A percentile compares a stretch with the other conserved stretches of the same genome.
Evolutionary conservation across 2,797 vertebrate species (phyloP).

Genomic region (Melopsittacus undulatus): DNA sequence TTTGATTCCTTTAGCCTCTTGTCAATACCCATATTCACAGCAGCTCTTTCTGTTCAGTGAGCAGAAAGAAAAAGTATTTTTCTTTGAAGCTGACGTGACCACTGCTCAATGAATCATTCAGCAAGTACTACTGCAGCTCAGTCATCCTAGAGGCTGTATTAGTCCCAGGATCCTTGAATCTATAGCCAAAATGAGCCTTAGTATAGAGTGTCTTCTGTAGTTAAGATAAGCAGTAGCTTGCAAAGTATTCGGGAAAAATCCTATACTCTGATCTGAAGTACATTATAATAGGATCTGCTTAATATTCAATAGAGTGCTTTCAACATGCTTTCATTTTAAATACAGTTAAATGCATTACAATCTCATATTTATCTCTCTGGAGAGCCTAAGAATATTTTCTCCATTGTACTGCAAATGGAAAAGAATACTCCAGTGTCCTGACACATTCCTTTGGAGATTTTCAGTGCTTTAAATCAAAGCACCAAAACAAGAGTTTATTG

Average conservation of each 20-base stretch:
- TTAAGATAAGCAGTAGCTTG: conserved; percentile 57
- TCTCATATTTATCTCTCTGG: conserved; percentile 56
- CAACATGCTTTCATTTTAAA: conserved; percentile 59
- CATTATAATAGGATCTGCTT: conserved; percentile 59
- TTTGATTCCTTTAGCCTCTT: conserved; percentile 46
- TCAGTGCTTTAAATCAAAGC: conserved; percentile 71
- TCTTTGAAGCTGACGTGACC: conserved; percentile 52
- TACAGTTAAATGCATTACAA: conserved; percentile 54
- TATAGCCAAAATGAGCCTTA: conserved; percentile 46
- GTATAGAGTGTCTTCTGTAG: conserved; percentile 16
- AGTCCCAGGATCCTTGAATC: conserved; percentile 42
- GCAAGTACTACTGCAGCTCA: conserved; percentile 39
- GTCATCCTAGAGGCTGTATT: conserved; percentile 31
- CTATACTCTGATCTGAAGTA: conserved; percentile 54
- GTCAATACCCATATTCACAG: conserved; percentile 45
- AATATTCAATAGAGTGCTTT: conserved; percentile 58
- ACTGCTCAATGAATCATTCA: conserved; percentile 69
- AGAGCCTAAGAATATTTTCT: conserved; percentile 67
- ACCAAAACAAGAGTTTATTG: conserved; percentile 73
- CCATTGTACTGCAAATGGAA: conserved; percentile 72
- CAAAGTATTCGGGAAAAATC: conserved; percentile 63
- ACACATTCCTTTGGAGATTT: conserved; percentile 59
- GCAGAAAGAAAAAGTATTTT: conserved; percentile 58
- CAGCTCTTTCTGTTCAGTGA: conserved; percentile 54
- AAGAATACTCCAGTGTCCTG: conserved; percentile 55